Percentiles rank a stretch among this genome's conserved stretches.
phyloP scores from a whole-genome alignment of 2,888 invertebrate genomes.

The Galeopsomyia nigrocyanea region DNA sequence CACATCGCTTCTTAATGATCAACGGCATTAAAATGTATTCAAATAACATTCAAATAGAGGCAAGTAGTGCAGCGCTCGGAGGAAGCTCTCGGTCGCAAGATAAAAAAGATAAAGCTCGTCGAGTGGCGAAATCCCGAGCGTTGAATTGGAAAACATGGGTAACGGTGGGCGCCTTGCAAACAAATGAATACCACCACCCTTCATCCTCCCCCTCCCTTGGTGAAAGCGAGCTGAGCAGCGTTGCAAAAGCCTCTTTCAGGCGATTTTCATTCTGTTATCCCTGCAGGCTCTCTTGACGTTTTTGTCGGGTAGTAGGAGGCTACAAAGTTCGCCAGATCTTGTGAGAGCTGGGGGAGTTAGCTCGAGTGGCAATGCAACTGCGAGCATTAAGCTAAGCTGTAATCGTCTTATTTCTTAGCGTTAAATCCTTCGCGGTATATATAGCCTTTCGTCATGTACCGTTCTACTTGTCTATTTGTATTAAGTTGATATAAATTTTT shows the following conservation, averaged over 20 bases:
- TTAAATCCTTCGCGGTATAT: slow-evolving; percentile 59
- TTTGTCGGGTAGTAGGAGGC: slow-evolving; percentile 7
- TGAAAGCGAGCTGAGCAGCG: slow-evolving; percentile 25
- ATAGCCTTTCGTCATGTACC: slow-evolving; percentile 7
- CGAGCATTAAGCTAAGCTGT: slow-evolving; percentile 59
- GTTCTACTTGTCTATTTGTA: too few species aligned
- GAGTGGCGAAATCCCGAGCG: slow-evolving; percentile 7
- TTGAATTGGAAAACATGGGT: slow-evolving; percentile 44
- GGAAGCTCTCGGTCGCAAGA: neutral
- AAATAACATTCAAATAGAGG: slow-evolving; percentile 26
- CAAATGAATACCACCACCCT: slow-evolving; percentile 33
- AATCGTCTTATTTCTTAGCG: slow-evolving; percentile 64
- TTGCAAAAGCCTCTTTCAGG: slow-evolving; percentile 41
- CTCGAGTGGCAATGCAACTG: slow-evolving; percentile 46
- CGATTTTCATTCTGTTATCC: slow-evolving; percentile 45
- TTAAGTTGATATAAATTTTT: too few species aligned
- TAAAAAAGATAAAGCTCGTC: neutral
- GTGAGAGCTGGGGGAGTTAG: slow-evolving; percentile 47
- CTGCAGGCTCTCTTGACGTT: slow-evolving; percentile 11
- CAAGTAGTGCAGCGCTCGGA: neutral
- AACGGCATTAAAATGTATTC: slow-evolving; percentile 26
- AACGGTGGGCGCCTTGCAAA: slow-evolving; percentile 38
- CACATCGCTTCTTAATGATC: neutral
- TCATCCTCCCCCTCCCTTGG: too few species aligned
- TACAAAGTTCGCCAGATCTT: slow-evolving; percentile 16